phyloP scores from a whole-genome alignment of 1,140 invertebrate species.

The Acromyrmex charruanus region DNA sequence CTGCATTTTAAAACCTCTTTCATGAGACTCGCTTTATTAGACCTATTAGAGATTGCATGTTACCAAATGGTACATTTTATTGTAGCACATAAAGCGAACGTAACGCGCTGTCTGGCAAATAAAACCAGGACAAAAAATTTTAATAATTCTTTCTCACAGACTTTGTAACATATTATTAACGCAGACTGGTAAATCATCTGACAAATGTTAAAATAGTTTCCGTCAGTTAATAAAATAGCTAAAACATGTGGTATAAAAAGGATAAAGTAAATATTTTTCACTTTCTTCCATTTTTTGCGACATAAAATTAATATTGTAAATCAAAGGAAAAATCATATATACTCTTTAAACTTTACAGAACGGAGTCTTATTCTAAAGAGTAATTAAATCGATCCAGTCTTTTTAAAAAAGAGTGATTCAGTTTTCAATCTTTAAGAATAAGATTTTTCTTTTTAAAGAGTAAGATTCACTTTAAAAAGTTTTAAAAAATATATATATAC shows the following conservation, averaged over 20 bases:
- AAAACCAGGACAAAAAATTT: slow-evolving; percentile 19
- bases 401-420: too few relatives aligned
- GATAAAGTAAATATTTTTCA: not conserved
- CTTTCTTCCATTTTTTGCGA: not conserved
- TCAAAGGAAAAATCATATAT: not conserved
- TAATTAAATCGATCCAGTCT: too few relatives aligned
- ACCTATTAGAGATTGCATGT: slow-evolving; percentile 42
- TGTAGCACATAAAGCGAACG: slow-evolving; percentile 3
- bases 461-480: too few relatives aligned
- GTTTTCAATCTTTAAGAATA: too few relatives aligned
- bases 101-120: slow-evolving; percentile 3
- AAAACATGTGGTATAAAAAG: not conserved
- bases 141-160: slow-evolving; percentile 39
- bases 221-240: not conserved
- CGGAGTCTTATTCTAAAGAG: too few relatives aligned
- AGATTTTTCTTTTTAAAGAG: too few relatives aligned
- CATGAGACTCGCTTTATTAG: slow-evolving; percentile 31
- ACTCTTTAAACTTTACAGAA: too few relatives aligned
- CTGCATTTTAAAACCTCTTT: slow-evolving; percentile 40
- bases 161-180: slow-evolving; percentile 20
- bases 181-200: slow-evolving; percentile 8
- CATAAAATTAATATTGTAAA: not conserved
- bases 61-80: slow-evolving; percentile 34
- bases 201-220: slow-evolving; percentile 42
- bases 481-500: too few relatives aligned